Conservation (phyloP, 2,888 invertebrate genomes). For the Hofmannophila pseudospretella region DNA sequence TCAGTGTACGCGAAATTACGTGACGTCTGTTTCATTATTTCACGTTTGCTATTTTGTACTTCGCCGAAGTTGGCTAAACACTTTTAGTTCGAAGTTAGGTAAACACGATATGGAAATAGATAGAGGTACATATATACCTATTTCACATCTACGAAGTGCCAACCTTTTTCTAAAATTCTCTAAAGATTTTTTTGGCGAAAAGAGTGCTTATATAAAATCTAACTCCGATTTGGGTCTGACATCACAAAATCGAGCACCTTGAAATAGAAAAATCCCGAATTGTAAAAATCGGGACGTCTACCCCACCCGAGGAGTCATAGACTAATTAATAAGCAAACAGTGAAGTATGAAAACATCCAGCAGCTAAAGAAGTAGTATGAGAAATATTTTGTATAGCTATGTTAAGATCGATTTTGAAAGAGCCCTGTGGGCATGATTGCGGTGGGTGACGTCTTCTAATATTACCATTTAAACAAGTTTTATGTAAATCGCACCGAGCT, state of each 20-base stretch:
- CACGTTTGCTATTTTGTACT: no score
- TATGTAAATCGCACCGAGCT: conserved; percentile 68
- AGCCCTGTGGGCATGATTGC: conserved; percentile 46
- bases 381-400: conserved; percentile 19
- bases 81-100: no score
- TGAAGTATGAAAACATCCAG: not conserved
- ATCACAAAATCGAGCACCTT: conserved; percentile 35
- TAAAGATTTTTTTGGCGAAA: not conserved
- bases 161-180: no score
- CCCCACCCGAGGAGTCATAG: conserved; percentile 22
- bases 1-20: no score
- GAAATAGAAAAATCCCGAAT: conserved; percentile 39
- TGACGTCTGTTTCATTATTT: no score
- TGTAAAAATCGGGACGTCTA: conserved; percentile 33
- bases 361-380: not conserved
- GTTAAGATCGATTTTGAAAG: conserved; percentile 47
- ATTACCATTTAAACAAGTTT: conserved; percentile 78
- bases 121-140: no score
- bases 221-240: conserved; percentile 12
- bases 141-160: no score
- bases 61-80: no score
- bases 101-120: no score
- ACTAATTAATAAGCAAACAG: conserved; percentile 7
- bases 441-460: conserved; percentile 72
- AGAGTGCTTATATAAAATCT: not conserved